phyloP scores from a whole-genome alignment of 2,888 invertebrate genomes.

The Patella caerulea region DNA sequence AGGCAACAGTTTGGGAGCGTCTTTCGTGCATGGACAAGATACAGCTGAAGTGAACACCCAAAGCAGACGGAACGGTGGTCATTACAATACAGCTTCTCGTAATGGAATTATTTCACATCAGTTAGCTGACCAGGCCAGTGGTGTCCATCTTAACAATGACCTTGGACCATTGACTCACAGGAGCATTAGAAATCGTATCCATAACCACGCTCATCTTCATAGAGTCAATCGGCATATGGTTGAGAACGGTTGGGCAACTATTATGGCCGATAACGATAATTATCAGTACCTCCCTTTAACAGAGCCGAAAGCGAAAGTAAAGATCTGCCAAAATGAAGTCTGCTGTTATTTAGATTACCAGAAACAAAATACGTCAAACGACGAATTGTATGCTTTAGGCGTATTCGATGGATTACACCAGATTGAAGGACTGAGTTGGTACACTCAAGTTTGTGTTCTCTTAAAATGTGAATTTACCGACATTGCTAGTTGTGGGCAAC shows the following conservation, averaged over 20 bases:
- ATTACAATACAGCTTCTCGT: not conserved
- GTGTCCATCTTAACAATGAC: not conserved
- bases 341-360: conserved; percentile 49
- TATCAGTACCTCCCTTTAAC: conserved; percentile 20
- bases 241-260: not conserved
- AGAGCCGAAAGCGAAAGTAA: conserved; percentile 27
- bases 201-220: too few relatives aligned
- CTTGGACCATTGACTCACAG: not conserved
- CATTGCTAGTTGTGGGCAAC: conserved; percentile 35
- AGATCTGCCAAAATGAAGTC: conserved; percentile 44
- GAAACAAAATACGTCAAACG: not conserved
- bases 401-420: conserved; percentile 52
- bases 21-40: not conserved
- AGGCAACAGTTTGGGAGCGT: not conserved
- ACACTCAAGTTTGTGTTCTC: conserved; percentile 48
- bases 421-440: conserved; percentile 43
- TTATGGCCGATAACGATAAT: not conserved
- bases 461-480: conserved; percentile 38
- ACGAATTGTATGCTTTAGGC: conserved; percentile 50
- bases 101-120: not conserved
- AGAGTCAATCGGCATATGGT: not conserved
- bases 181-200: not conserved
- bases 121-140: not conserved
- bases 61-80: not conserved
- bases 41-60: not conserved